These are phyloP conservation scores for Macropus fuliginosus DNA, from an alignment of 2,797 vertebrate genomes.

Conservation along the genomic window DNA sequence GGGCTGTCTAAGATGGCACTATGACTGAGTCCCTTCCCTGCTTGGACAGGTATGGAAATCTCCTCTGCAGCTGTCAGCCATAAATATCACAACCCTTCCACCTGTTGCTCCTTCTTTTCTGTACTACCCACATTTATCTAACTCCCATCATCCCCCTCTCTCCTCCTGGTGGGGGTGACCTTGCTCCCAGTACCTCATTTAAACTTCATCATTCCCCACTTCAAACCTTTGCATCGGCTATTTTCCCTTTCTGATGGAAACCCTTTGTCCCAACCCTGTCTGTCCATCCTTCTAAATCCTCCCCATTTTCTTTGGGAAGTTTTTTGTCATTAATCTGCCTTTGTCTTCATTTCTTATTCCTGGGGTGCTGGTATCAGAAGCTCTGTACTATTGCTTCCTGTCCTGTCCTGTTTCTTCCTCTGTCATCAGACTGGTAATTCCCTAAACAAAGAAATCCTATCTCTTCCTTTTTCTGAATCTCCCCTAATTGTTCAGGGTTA, in stretches of 20 bases:
- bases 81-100: neutral
- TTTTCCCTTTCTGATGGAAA: neutral
- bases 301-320: constrained; percentile 21
- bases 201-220: neutral
- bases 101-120: constrained; percentile 32
- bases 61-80: constrained; percentile 24
- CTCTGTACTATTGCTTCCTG: neutral
- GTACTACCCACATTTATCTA: neutral
- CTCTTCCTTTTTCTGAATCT: neutral
- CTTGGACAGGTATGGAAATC: neutral
- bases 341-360: neutral
- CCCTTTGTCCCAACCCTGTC: neutral
- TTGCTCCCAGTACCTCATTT: neutral
- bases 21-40: neutral
- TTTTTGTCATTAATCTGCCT: neutral
- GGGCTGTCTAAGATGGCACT: constrained; percentile 8
- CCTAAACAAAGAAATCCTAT: neutral
- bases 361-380: neutral
- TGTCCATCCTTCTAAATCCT: constrained; percentile 4
- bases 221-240: neutral
- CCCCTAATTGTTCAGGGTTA: neutral
- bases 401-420: neutral
- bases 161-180: neutral
- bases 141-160: neutral
- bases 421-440: neutral